Evolutionary conservation across 2,797 vertebrate genomes (phyloP), one percentile per base, ranked within the genome.

Genomic region (Bradypus variegatus): DNA sequence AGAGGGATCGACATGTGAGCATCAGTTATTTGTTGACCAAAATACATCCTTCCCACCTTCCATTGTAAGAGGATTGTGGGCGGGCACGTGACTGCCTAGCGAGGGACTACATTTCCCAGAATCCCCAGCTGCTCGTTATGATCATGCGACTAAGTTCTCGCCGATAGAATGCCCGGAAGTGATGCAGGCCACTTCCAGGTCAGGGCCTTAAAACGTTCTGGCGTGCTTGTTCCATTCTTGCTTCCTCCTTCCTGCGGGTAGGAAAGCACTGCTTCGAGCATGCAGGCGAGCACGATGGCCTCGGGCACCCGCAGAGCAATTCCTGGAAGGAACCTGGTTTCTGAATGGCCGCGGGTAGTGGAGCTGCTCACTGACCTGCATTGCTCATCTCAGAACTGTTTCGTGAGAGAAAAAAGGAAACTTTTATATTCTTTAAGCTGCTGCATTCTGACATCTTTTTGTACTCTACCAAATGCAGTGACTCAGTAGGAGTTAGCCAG

Each of bases 21-120:
- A 50, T 84, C n/a, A 78, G 8, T 50, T 38, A 21, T 64, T 70
- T 78, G 33, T 69, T 89, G 50, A 41, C 38, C 23, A 13, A 86
- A 48, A 72, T 78, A 78, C 33, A 53, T 79, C 80, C 27, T 85
- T 69, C 38, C 19, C 73, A 64, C 55, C 33, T 86, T 88, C 41
- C 38, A 19, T 79, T 76, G 11, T n/a, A 81, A 48, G 36, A 84
- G 31, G 84, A 91, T 16, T 73, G 3, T 29, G 64, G 64, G 7
- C 25, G 64, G 53, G 5, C 6, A 55, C 21, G 6, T 14, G n/a
- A 55, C 25, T 75, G 53, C 31, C 31, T 67, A 81, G 50, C 12
- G 8, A 75, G 14, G 45, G 41, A 85, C 48, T 85, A 53, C 36
- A 75, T 82, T 93, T 95, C 86, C 91, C 87, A 87, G 76, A 23